These are phyloP conservation scores for Campoplex nolae DNA, from an alignment of 2,888 invertebrate species.

Conservation along the genomic window DNA sequence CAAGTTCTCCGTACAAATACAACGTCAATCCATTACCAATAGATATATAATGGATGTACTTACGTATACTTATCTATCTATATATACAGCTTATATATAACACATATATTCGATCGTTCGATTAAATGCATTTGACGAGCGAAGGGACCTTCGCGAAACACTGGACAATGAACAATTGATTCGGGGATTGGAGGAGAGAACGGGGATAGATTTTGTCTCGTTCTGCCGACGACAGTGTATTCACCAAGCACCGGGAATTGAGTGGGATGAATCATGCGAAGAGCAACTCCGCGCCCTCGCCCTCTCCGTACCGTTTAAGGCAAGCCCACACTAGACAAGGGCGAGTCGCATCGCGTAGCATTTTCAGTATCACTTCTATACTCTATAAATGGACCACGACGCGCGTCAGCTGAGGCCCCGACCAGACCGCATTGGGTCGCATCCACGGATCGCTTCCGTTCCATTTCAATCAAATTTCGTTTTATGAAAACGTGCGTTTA, in stretches of 20 bases:
- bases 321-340: too few relatives aligned
- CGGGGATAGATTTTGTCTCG: conserved; percentile 46
- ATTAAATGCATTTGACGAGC: conserved; percentile 55
- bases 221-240: conserved; percentile 27
- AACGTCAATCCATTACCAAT: conserved; percentile 45
- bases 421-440: too few relatives aligned
- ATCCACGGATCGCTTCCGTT: too few relatives aligned
- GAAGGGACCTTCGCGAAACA: conserved; percentile 43
- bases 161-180: conserved; percentile 53
- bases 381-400: too few relatives aligned
- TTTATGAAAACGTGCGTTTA: too few relatives aligned
- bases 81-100: not conserved
- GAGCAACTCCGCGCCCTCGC: conserved; percentile 12
- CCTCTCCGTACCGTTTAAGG: conserved; percentile 6
- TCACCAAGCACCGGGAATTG: conserved; percentile 43
- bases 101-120: conserved; percentile 28
- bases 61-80: not conserved
- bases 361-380: too few relatives aligned
- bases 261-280: conserved; percentile 65
- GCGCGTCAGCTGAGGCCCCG: too few relatives aligned
- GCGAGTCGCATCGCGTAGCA: too few relatives aligned
- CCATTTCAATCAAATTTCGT: too few relatives aligned
- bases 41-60: conserved; percentile 2
- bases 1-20: not conserved
- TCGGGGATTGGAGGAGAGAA: conserved; percentile 12